A percentile compares a stretch with the other conserved stretches of the same genome.
These are phyloP conservation scores for Apostichopus californicus DNA, from an alignment of 35 echinoderm and acorn worm genomes.

Conservation along the genomic window DNA sequence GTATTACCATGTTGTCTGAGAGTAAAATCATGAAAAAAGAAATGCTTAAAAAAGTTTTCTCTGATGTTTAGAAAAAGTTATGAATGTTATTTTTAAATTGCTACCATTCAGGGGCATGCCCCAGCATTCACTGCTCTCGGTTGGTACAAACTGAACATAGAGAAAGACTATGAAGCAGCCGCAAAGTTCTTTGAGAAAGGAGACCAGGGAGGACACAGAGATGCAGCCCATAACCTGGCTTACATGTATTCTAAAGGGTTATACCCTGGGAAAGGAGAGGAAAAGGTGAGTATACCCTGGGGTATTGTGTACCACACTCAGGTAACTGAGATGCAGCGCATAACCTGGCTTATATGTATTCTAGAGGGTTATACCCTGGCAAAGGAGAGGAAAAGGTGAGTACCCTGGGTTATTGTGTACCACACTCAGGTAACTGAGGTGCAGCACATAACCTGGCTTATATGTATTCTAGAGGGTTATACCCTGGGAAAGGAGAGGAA, in stretches of 20 bases:
- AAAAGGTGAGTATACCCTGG: slow-evolving; percentile 59
- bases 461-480: slow-evolving; percentile 70
- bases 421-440: too few species aligned
- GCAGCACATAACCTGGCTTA: slow-evolving; percentile 86
- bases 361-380: neutral
- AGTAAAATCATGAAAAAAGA: too few species aligned
- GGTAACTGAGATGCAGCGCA: neutral
- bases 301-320: too few species aligned
- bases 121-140: slow-evolving; percentile 94
- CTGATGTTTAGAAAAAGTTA: too few species aligned
- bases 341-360: too few species aligned
- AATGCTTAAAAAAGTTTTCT: too few species aligned
- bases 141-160: slow-evolving; percentile 85
- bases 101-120: slow-evolving; percentile 72
- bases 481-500: slow-evolving; percentile 73
- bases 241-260: slow-evolving; percentile 69
- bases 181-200: slow-evolving; percentile 65
- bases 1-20: too few species aligned
- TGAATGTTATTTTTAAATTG: neutral
- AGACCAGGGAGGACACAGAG: slow-evolving; percentile 69
- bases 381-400: too few species aligned
- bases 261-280: slow-evolving; percentile 73
- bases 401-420: too few species aligned
- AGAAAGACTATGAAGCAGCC: slow-evolving; percentile 49
- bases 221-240: slow-evolving; percentile 90